A percentile compares a stretch with the other conserved stretches of the same genome.
Evolutionary conservation across 2,113 vertebrate genomes (phyloP).

Genomic region (Dicerorhinus sumatrensis): DNA sequence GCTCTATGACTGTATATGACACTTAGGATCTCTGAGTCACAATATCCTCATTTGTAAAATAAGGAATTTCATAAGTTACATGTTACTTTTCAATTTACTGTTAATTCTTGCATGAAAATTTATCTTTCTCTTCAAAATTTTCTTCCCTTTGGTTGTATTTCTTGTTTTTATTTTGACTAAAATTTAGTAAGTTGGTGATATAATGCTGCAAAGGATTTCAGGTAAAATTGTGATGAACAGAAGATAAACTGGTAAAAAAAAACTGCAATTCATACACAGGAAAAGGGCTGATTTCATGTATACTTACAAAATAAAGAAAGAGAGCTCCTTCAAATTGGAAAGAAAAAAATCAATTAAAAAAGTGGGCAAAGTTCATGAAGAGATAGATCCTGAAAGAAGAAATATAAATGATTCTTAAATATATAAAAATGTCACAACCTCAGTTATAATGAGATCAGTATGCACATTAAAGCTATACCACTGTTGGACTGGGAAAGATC

Average conservation of each 20-base stretch:
- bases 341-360: neutral
- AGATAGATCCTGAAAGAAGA: neutral
- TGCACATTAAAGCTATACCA: neutral
- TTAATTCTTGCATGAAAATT: neutral
- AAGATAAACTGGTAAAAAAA: neutral
- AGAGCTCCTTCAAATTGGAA: neutral
- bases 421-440: neutral
- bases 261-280: neutral
- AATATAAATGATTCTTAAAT: neutral
- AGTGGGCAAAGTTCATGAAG: neutral
- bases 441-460: neutral
- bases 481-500: neutral
- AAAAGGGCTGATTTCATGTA: neutral
- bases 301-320: neutral
- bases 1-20: neutral
- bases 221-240: neutral
- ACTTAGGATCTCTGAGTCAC: neutral
- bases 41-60: neutral
- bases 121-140: constrained; percentile 2
- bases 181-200: neutral
- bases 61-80: neutral
- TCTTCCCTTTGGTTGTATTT: neutral
- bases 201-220: neutral
- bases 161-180: neutral
- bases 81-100: neutral